Percentiles rank a stretch among this genome's conserved stretches.
phyloP scores from a whole-genome alignment of 2,113 vertebrate genomes.

The Platichthys stellatus region DNA sequence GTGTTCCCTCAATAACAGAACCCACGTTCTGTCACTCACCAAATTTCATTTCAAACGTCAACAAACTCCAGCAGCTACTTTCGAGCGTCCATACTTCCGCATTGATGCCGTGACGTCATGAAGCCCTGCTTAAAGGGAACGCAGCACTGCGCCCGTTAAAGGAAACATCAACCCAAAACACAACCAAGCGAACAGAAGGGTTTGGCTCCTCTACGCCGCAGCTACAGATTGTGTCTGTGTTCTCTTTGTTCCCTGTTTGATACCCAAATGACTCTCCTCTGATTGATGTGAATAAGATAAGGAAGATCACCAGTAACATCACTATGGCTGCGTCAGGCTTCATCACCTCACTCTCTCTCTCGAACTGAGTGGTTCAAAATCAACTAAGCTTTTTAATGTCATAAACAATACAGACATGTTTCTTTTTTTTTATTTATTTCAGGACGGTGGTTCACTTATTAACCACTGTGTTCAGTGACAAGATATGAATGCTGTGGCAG shows the following conservation, averaged over 20 bases:
- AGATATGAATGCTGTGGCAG: no score
- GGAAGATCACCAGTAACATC: not conserved
- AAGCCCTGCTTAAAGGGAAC: slow-evolving; percentile 49
- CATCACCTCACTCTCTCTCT: not conserved
- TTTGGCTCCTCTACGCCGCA: not conserved
- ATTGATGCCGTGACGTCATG: slow-evolving; percentile 48
- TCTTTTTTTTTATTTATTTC: not conserved
- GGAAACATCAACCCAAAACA: not conserved
- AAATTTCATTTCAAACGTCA: slow-evolving; percentile 52
- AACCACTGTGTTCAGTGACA: no score
- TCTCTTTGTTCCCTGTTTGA: not conserved
- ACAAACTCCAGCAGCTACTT: slow-evolving; percentile 49
- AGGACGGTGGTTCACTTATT: no score
- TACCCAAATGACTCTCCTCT: slow-evolving; percentile 40
- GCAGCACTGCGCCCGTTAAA: not conserved
- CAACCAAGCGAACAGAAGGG: not conserved
- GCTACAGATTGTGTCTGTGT: not conserved
- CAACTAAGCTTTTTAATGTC: not conserved
- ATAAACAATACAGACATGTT: not conserved
- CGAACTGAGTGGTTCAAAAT: not conserved
- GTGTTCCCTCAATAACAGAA: not conserved
- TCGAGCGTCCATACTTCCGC: slow-evolving; percentile 47
- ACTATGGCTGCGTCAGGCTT: not conserved
- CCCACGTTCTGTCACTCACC: slow-evolving; percentile 22
- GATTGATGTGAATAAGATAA: slow-evolving; percentile 37